Evolutionary conservation across 2,888 invertebrate genomes (phyloP), one percentile per base, ranked within the genome.

Genomic region (Smittia aterrima): DNA sequence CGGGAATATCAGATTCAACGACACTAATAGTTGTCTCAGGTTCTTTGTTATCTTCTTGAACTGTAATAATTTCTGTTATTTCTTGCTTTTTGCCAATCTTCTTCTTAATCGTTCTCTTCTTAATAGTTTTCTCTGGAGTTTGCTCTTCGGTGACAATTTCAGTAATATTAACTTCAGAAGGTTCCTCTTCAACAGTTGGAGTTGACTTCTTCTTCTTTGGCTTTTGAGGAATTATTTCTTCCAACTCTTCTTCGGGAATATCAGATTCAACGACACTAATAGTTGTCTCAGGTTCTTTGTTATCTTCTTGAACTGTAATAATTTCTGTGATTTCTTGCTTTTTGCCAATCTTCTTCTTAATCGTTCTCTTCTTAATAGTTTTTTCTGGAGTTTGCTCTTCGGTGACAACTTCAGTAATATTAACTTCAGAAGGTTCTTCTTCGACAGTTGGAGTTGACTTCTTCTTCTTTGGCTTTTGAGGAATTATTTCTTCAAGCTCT

Each of bases 301-400:
- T 70, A 11, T 74, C 74, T 70, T 80, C 80, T 74, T 81, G 77
- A 47, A 79, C 78, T 76, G 80, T 83, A 13, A 81, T 78, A 75
- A 83, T 82, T 78, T 84, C 83, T 11, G 84, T 79, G 1, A 83
- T 77, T 77, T 85, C 83, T 77, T 84, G 81, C 76, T 82, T 79
- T 41, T 82, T 80, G 76, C 83, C 85, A 22, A 80, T 76, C 70
- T 82, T 80, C 76, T 82, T 84, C 76, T 80, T 79, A 76, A 84
- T 78, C 76, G 80, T 79, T 68, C 82, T 79, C 75, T 80, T 82
- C 6, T 79, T 79, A 41, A 70, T 70, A 0, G 70, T 27, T 53
- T 78, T 78, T 75, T 77, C 79, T 0, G 78, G 77, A 74, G 79
- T 79, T 76, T 79, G 80, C 75, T 82, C 80, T 3, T 79, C 76